Conservation (phyloP, 2,113 vertebrate species). For the Seriola rivoliana region DNA sequence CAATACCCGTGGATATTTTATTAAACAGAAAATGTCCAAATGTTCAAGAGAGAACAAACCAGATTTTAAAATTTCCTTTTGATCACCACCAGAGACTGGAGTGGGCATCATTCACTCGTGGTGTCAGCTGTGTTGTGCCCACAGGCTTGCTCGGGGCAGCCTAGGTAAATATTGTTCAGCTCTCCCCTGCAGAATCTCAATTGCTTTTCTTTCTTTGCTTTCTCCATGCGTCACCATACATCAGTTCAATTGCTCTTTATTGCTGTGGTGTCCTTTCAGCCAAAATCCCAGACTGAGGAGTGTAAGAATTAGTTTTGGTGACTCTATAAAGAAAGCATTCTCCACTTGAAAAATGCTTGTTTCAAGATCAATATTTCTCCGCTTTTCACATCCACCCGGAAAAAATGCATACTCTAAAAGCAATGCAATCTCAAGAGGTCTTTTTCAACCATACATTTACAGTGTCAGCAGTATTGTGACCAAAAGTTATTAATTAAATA, state of each 20-base stretch:
- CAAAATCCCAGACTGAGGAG: not conserved
- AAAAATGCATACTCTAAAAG: not conserved
- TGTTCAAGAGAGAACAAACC: conserved; percentile 11
- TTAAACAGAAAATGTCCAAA: conserved; percentile 16
- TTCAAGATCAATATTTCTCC: not conserved
- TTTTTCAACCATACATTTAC: not conserved
- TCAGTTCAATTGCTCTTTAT: conserved; percentile 37
- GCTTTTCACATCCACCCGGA: not conserved
- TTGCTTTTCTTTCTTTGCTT: conserved; percentile 49
- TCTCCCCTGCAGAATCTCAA: conserved; percentile 61
- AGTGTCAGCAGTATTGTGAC: not conserved
- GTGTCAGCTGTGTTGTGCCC: conserved; percentile 48
- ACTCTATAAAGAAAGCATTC: not conserved
- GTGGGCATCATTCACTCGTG: conserved; percentile 35
- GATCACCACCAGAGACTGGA: conserved; percentile 21
- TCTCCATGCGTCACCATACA: conserved; percentile 41
- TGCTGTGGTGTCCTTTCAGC: conserved; percentile 9
- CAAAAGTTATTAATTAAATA: not conserved
- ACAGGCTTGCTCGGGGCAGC: conserved; percentile 55
- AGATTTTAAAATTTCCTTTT: conserved; percentile 43
- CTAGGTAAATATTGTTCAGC: conserved; percentile 49
- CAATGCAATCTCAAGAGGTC: not conserved
- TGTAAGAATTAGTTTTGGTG: conserved; percentile 4
- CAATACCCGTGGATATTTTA: conserved; percentile 3
- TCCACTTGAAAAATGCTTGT: not conserved